phyloP scores from a whole-genome alignment of 2,888 invertebrate genomes.

The Bellardia pandia region DNA sequence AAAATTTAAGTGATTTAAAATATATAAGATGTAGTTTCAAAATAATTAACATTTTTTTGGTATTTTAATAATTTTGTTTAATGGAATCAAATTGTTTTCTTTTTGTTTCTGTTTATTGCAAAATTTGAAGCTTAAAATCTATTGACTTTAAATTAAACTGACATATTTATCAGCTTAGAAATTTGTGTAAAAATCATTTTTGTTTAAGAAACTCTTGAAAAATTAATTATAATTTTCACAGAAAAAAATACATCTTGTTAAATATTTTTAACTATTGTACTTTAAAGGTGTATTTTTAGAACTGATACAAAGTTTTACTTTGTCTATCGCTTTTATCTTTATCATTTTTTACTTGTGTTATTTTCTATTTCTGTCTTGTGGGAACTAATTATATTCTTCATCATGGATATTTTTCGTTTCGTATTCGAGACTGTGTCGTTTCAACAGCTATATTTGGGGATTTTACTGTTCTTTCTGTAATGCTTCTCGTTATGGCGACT shows the following conservation, averaged over 20 bases:
- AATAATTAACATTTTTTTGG: neutral
- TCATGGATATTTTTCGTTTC: neutral
- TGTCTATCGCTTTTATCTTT: too few species aligned
- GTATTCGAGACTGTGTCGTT: neutral
- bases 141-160: neutral
- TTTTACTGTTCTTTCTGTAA: constrained; percentile 31
- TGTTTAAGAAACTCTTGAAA: too few species aligned
- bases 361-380: too few species aligned
- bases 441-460: neutral
- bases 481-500: constrained; percentile 33
- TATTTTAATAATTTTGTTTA: too few species aligned
- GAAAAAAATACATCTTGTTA: too few species aligned
- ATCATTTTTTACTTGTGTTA: too few species aligned
- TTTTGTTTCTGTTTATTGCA: neutral
- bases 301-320: too few species aligned
- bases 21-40: neutral
- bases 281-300: neutral
- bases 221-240: too few species aligned
- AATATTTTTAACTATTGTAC: neutral
- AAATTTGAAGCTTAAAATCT: too few species aligned
- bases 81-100: neutral
- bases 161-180: constrained; percentile 4
- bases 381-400: neutral
- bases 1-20: constrained; percentile 17
- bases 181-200: too few species aligned